Base-by-base conservation (phyloP, 92 coral and sea anemone species). In the Palythoa caribaeorum region DNA sequence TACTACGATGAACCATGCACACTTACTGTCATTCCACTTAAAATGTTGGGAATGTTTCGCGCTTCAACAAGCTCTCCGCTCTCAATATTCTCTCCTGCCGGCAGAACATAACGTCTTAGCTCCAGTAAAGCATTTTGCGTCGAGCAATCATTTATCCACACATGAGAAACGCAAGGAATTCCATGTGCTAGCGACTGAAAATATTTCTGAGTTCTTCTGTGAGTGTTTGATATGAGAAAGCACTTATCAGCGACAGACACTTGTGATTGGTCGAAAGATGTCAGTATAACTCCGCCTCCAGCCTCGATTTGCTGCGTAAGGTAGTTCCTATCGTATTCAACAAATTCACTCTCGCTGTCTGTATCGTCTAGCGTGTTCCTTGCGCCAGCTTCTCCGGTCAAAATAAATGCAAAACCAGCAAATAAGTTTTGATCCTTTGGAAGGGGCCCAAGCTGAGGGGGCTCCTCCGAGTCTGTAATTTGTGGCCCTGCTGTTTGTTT, bases 111-210 rank as follows among this genome's bases (percentile, higher is more conserved):
- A 19, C 88, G 92, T 77, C 79, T 90, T 77, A 83, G 89, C 73
- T 92, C 93, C 76, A 89, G 85, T 44, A 92, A 85, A 71, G 62
- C 47, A 76, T 92, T 85, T 39, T 83, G 85, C 9, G 78, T 50
- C 75, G 94, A 91, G 39, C 95, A 88, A 79, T 97, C 99, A 40
- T 94, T 87, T 1, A 97, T 90, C 95, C 98, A 97, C 83, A 89
- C 89, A 77, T 97, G 99, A 6, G 97, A 94, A 28, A 97, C 92
- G 66, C 96, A 94, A 17, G 99, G 98, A 15, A 97, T 92, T 11
- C 97, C 96, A 15, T 86, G 89, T 37, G 96, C 98, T 19, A 97
- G 88, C 28, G 98, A 96, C 76, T 94, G 93, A 80, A 97, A 97
- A 84, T 94, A 97, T 69, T 97, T 97, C 55, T 89, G 94, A 37